A percentile compares a stretch with the other conserved stretches of the same genome.
Conservation (phyloP, 1,140 invertebrate species). For the Apis dorsata region DNA sequence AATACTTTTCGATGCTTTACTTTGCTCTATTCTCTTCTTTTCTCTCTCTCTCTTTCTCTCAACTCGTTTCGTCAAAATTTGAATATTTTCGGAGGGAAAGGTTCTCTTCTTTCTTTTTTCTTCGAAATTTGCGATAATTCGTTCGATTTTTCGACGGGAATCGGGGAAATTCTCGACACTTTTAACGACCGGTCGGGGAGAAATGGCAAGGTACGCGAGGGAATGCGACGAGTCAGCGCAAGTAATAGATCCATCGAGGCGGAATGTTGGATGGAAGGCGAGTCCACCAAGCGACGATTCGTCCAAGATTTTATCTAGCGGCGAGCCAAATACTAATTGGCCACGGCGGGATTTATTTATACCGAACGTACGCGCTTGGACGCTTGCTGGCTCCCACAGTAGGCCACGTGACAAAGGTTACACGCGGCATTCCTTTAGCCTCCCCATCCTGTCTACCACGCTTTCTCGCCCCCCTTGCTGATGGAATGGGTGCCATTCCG, state of each 20-base stretch:
- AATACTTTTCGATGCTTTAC: too few species aligned
- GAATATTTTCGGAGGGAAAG: too few species aligned
- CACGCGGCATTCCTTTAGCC: not conserved
- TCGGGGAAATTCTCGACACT: too few species aligned
- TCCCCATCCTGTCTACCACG: not conserved
- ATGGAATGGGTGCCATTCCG: conserved; percentile 37
- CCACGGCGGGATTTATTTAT: conserved; percentile 59
- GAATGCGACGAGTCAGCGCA: conserved; percentile 50
- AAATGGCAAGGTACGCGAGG: not conserved
- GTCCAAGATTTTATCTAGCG: conserved; percentile 48
- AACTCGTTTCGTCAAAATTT: too few species aligned
- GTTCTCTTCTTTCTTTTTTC: too few species aligned
- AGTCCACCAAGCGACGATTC: conserved; percentile 28
- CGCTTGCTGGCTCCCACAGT: conserved; percentile 46
- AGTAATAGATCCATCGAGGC: conserved; percentile 39
- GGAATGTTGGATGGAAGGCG: conserved; percentile 3
- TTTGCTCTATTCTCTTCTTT: too few species aligned
- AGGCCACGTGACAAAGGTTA: conserved; percentile 50
- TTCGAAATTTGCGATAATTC: not conserved
- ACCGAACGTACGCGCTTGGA: conserved; percentile 17
- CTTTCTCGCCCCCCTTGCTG: not conserved
- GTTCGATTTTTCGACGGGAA: too few species aligned
- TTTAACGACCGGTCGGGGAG: not conserved
- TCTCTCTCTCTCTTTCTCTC: too few species aligned
- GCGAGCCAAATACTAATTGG: conserved; percentile 63